These are phyloP conservation scores for Chrysolina americana DNA, from an alignment of 2,888 invertebrate genomes.

Conservation along the genomic window DNA sequence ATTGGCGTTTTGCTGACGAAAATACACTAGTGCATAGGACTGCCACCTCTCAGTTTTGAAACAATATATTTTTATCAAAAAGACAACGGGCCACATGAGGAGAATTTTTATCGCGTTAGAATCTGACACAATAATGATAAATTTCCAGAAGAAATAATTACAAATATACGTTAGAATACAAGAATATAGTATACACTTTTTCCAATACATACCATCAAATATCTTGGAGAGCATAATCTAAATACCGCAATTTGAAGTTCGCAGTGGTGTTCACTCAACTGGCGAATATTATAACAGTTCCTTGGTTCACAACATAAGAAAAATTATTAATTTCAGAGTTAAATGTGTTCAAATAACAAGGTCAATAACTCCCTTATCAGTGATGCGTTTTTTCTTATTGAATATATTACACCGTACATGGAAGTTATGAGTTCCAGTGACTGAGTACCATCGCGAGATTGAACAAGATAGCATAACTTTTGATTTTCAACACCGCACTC, in stretches of 20 bases:
- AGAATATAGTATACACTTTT: neutral
- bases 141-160: too few species aligned
- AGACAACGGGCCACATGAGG: neutral
- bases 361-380: conserved; percentile 21
- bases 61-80: neutral
- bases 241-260: conserved; percentile 10
- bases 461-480: conserved; percentile 16
- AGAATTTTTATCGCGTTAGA: too few species aligned
- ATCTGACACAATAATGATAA: too few species aligned
- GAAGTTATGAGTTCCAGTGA: conserved; percentile 20
- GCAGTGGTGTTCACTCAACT: conserved; percentile 21
- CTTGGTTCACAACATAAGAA: conserved; percentile 5
- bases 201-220: conserved; percentile 14
- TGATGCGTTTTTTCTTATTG: conserved; percentile 21
- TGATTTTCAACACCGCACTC: conserved; percentile 17
- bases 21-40: too few species aligned
- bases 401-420: conserved; percentile 11
- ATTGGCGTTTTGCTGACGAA: too few species aligned
- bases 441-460: conserved; percentile 5
- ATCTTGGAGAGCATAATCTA: conserved; percentile 15
- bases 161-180: too few species aligned
- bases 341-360: conserved; percentile 11
- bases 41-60: neutral
- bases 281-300: conserved; percentile 23
- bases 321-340: conserved; percentile 11